These are phyloP conservation scores for Xestia xanthographa DNA, from an alignment of 2,888 invertebrate genomes.

Conservation along the genomic window DNA sequence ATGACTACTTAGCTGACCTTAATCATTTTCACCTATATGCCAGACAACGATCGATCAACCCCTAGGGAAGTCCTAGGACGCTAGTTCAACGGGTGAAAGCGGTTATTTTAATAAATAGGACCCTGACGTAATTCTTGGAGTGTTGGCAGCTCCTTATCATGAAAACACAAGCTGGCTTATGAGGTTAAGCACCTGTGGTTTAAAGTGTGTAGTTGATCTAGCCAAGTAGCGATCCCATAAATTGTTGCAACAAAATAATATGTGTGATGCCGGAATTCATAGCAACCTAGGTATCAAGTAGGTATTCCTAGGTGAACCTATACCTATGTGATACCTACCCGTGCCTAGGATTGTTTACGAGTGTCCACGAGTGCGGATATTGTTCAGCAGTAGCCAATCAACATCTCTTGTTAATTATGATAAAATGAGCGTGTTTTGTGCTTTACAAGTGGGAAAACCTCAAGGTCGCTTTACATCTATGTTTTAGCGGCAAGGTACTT, in stretches of 20 bases:
- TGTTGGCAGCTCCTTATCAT: not conserved
- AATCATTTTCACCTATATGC: not conserved
- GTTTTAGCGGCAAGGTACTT: no score
- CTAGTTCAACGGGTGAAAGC: not conserved
- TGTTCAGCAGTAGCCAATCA: slow-evolving; percentile 9
- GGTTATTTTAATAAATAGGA: not conserved
- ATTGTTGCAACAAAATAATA: not conserved
- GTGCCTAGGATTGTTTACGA: not conserved
- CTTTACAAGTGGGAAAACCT: slow-evolving; percentile 23
- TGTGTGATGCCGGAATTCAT: not conserved
- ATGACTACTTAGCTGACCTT: not conserved
- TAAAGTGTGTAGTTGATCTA: not conserved
- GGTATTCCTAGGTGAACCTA: not conserved
- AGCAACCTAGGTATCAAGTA: not conserved
- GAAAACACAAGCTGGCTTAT: not conserved
- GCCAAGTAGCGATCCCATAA: not conserved
- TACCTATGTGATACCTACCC: not conserved
- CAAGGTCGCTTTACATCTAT: no score
- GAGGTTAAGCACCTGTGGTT: not conserved
- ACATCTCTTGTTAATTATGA: not conserved
- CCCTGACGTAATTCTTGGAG: not conserved
- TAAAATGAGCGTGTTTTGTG: not conserved
- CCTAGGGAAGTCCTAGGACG: not conserved
- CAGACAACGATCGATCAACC: not conserved
- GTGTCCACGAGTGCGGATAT: slow-evolving; percentile 15